Conservation (phyloP, 1,140 invertebrate species). For the Harlomillsia oculata region DNA sequence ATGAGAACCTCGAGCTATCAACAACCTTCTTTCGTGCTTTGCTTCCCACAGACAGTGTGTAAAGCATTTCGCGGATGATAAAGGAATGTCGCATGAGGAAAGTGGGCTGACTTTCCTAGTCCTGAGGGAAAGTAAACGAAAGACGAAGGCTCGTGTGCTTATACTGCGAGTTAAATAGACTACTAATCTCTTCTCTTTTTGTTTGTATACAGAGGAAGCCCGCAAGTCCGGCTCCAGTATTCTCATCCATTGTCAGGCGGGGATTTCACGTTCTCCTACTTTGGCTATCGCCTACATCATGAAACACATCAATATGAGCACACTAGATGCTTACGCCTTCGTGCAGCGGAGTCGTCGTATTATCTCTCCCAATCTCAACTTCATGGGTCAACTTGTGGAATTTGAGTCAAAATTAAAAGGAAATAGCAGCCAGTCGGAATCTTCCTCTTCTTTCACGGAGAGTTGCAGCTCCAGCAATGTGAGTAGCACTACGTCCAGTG, state of each 20-base stretch:
- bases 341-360: slow-evolving; percentile 78
- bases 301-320: slow-evolving; percentile 73
- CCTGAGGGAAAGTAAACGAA: not conserved
- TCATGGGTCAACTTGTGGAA: slow-evolving; percentile 88
- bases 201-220: slow-evolving; percentile 65
- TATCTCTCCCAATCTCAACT: slow-evolving; percentile 93
- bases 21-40: too few relatives aligned
- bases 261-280: slow-evolving; percentile 86
- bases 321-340: slow-evolving; percentile 78
- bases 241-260: slow-evolving; percentile 89
- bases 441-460: slow-evolving; percentile 7
- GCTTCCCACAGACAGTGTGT: too few relatives aligned
- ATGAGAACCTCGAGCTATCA: too few relatives aligned
- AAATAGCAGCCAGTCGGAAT: not conserved
- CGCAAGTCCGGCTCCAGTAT: slow-evolving; percentile 65
- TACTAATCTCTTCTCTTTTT: too few relatives aligned
- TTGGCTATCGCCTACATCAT: slow-evolving; percentile 92
- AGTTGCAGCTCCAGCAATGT: slow-evolving; percentile 1
- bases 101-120: too few relatives aligned
- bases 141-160: not conserved
- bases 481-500: not conserved
- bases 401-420: slow-evolving; percentile 49
- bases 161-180: too few relatives aligned
- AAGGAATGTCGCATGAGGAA: too few relatives aligned
- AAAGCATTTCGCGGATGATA: too few relatives aligned